A percentile compares a stretch with the other conserved stretches of the same genome.
Conservation (phyloP, 2,888 invertebrate genomes). For the Dryocosmus kuriphilus region DNA sequence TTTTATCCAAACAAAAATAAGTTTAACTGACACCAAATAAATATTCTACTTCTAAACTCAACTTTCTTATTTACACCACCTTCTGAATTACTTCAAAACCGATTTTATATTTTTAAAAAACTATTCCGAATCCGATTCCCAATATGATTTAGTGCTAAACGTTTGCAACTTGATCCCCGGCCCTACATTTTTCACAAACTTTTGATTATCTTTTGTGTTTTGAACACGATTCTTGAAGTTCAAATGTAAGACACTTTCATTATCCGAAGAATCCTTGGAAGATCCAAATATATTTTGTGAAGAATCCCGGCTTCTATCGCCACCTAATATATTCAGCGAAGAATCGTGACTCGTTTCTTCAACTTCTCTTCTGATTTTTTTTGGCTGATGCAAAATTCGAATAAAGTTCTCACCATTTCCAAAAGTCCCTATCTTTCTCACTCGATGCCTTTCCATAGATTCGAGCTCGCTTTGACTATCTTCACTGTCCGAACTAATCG, state of each 20-base stretch:
- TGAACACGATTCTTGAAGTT: not conserved
- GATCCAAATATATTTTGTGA: not conserved
- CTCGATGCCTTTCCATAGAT: not conserved
- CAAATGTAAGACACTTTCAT: not conserved
- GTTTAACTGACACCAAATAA: not conserved
- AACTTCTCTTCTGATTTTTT: not conserved
- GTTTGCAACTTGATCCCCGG: not conserved
- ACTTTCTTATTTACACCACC: not conserved
- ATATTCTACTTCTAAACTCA: not conserved
- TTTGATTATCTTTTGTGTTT: not conserved
- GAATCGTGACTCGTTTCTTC: not conserved
- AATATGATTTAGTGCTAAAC: not conserved
- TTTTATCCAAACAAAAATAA: not conserved
- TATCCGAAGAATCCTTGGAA: not conserved
- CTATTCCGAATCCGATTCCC: not conserved
- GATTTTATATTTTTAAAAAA: not conserved
- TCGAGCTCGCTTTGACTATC: not conserved
- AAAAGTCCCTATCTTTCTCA: not conserved
- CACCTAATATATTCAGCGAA: not conserved
- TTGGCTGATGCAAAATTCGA: not conserved
- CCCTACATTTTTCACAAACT: not conserved
- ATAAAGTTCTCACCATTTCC: not conserved
- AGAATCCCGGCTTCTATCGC: not conserved
- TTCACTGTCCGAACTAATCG: constrained; percentile 14
- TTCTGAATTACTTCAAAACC: not conserved